Base-by-base conservation (phyloP, 2,888 invertebrate species). In the Scaptomyza parva region DNA sequence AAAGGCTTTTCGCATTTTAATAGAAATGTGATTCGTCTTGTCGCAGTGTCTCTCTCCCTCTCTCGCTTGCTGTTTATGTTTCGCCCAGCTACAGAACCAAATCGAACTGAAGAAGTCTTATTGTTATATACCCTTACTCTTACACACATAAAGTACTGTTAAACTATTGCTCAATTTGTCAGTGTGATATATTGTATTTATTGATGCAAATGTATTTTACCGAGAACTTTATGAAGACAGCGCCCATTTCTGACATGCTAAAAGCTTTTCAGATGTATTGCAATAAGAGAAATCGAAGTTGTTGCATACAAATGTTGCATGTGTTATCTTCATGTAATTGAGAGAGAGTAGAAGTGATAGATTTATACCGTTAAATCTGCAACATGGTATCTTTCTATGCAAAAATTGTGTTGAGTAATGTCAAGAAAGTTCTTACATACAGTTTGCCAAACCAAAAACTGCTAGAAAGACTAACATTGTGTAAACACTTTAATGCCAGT, bases 1-100 rank as follows among this genome's bases (percentile, higher is more conserved):
- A 80, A 82, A 78, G 86, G 80, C 82, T 83, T 82, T 81, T 77
- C 84, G 84, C 81, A 84, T 84, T 84, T 84, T 86, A 86, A 84
- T 84, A 82, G 85, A 84, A 84, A 81, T 81, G 78, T 84, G 82
- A 77, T 73, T 81, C 76, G 78, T 83, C 79, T 73, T 74, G 65
- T 61, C 41, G 47, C 57, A 45, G 40, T 53, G 24, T 66, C 64
- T 60, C 26, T 12, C 12, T 18, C 11, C 35, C 24, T 0, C 24
- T 14, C 8, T 9, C 8, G 7, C 12, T 35, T 11, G 44, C 33
- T 41, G 17, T 12, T 22, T 43, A 59, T 47, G 41, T 30, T 30
- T 47, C 17, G 35, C 37, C 37, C 55, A 52, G 37, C 44, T 63
- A n/a, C 54, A 52, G 30, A 35, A 18, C 35, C 20, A 40, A 22